Evolutionary conservation across 2,113 vertebrate species (phyloP), one percentile per base, ranked within the genome.

Genomic region (Semicossyphus pulcher): DNA sequence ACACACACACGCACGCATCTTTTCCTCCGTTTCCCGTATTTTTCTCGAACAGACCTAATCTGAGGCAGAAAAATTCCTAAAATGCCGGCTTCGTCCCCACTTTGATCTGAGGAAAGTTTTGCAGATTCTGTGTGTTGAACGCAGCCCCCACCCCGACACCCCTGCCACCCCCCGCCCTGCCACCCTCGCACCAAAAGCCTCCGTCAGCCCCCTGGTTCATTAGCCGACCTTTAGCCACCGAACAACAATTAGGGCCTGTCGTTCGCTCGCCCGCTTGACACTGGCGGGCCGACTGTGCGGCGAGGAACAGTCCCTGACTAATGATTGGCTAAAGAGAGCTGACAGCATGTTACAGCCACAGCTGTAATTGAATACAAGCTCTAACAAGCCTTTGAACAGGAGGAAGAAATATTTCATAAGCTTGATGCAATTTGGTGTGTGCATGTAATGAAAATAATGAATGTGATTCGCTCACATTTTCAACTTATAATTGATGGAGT

Each of bases 261-360:
- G 93, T 91, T 86, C 67, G 71, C 73, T 85, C 31, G 56, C 88
- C 49, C 42, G 64, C 68, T 86, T 31, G 59, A 76, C 81, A 76
- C 53, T 34, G 72, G 72, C 49, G 10, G 60, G 64, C 78, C 60
- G 86, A 83, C 91, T 91, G 76, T 88, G 89, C 75, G 21, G 10
- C 48, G 80, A 86, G 91, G 91, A 93, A 91, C 88, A 92, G 92
- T 93, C 91, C 91, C 91, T 93, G 91, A 94, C 92, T 95, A 96
- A 95, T 95, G 94, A 95, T 94, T 95, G 93, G 91, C 92, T 94
- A 94, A 95, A 95, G 93, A 94, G 94, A 94, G 79, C 90, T 94
- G 94, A 95, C 92, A 94, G 94, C 89, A 85, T 91, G 94, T 92
- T 94, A 92, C 89, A 93, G 93, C 94, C 92, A 75, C 76, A 92